phyloP scores from a whole-genome alignment of 1,140 invertebrate species.

The Eumaeus atala region DNA sequence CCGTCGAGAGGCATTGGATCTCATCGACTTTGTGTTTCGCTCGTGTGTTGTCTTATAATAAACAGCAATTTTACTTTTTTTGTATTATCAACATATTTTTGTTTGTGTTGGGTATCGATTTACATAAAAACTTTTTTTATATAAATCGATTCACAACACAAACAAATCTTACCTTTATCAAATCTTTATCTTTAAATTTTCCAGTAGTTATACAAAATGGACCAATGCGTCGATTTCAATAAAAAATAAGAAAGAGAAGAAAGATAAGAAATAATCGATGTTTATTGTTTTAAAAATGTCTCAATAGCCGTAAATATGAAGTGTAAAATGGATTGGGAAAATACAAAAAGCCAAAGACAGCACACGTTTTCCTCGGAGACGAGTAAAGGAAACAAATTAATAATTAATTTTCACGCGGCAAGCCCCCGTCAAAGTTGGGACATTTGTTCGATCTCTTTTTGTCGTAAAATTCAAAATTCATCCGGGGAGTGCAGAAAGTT shows the following conservation, averaged over 20 bases:
- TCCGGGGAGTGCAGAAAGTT: slow-evolving; percentile 45
- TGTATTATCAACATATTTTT: not conserved
- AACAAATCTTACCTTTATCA: too few relatives aligned
- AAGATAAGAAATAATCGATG: too few relatives aligned
- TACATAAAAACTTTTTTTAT: too few relatives aligned
- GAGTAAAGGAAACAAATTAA: slow-evolving; percentile 55
- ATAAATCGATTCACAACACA: too few relatives aligned
- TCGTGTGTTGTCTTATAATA: slow-evolving; percentile 5
- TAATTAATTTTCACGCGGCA: slow-evolving; percentile 56
- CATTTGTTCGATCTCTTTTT: slow-evolving; percentile 58
- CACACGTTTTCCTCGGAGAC: slow-evolving; percentile 39
- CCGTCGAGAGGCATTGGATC: slow-evolving; percentile 18
- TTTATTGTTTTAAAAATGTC: slow-evolving; percentile 46
- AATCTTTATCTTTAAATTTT: too few relatives aligned
- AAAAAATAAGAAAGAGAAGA: too few relatives aligned
- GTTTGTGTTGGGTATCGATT: too few relatives aligned
- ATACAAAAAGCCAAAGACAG: slow-evolving; percentile 45
- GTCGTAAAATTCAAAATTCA: slow-evolving; percentile 62
- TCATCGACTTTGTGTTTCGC: slow-evolving; percentile 6
- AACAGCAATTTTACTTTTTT: slow-evolving; percentile 8
- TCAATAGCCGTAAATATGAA: slow-evolving; percentile 47
- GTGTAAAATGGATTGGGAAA: slow-evolving; percentile 49
- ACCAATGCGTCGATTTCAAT: too few relatives aligned
- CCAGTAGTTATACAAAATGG: too few relatives aligned
- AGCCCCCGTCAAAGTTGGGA: slow-evolving; percentile 41